Evolutionary conservation across 2,113 vertebrate species (phyloP).

Genomic region (Oncorhynchus tshawytscha): DNA sequence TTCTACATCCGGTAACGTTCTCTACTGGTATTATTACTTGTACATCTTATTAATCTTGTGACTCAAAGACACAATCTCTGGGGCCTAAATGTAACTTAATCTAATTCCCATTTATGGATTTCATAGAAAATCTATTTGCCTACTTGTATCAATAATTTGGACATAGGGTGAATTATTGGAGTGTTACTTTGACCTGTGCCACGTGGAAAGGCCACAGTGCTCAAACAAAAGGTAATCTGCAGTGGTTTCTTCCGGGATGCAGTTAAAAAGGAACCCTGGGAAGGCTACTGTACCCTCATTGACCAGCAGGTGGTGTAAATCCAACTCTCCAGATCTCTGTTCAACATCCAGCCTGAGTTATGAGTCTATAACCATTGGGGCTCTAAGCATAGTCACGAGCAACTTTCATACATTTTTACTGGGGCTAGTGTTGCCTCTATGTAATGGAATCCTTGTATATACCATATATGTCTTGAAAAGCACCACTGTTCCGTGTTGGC

Average conservation of each 20-base stretch:
- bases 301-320: slow-evolving; percentile 94
- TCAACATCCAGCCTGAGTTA: slow-evolving; percentile 93
- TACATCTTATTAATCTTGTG: not conserved
- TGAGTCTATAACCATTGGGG: slow-evolving; percentile 46
- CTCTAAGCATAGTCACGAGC: not conserved
- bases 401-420: too few relatives aligned
- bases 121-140: not conserved
- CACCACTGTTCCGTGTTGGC: too few relatives aligned
- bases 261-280: slow-evolving; percentile 94
- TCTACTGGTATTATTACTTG: not conserved
- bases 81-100: too few relatives aligned
- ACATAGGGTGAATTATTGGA: not conserved
- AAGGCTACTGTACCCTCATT: slow-evolving; percentile 84
- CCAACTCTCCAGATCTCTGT: slow-evolving; percentile 89
- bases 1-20: not conserved
- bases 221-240: slow-evolving; percentile 96
- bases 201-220: slow-evolving; percentile 92
- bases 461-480: too few relatives aligned
- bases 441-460: too few relatives aligned
- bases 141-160: not conserved
- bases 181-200: slow-evolving; percentile 66
- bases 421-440: too few relatives aligned
- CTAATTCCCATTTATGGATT: too few relatives aligned
- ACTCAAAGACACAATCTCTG: not conserved
- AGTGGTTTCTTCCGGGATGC: slow-evolving; percentile 83